Evolutionary conservation across 2,888 invertebrate species (phyloP).

Genomic region (Latrodectus hesperus): DNA sequence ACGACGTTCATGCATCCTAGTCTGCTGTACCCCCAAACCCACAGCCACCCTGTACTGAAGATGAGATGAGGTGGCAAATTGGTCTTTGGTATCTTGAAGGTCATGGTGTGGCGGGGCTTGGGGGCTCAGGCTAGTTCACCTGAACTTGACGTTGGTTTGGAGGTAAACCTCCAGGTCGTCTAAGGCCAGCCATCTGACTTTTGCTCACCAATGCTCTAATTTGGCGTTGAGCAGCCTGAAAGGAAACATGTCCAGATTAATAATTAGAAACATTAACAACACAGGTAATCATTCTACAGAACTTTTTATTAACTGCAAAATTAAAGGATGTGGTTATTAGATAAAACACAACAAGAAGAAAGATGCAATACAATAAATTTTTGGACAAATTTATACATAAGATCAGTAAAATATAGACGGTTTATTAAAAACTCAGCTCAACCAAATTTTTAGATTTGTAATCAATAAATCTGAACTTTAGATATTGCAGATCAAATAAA

Average conservation of each 20-base stretch:
- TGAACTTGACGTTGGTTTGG: constrained; percentile 64
- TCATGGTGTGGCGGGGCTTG: constrained; percentile 67
- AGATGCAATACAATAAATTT: no score
- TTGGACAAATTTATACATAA: no score
- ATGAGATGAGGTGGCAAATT: constrained; percentile 65
- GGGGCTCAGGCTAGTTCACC: constrained; percentile 66
- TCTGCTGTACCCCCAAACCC: constrained; percentile 65
- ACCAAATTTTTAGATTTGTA: no score
- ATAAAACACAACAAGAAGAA: no score
- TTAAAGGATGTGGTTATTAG: no score
- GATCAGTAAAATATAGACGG: no score
- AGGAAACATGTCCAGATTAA: background rate
- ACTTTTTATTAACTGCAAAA: no score
- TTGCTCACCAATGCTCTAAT: constrained; percentile 85
- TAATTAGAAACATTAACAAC: no score
- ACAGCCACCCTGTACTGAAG: constrained; percentile 51
- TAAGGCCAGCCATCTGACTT: constrained; percentile 72
- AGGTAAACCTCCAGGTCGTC: constrained; percentile 59
- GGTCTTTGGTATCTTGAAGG: constrained; percentile 70
- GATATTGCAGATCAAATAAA: no score
- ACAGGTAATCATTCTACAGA: no score
- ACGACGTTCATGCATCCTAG: constrained; percentile 63
- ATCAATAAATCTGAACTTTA: no score
- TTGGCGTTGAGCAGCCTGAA: constrained; percentile 95
- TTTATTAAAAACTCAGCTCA: no score